phyloP scores from a whole-genome alignment of 1,140 invertebrate genomes.

The Drosophila asahinai region DNA sequence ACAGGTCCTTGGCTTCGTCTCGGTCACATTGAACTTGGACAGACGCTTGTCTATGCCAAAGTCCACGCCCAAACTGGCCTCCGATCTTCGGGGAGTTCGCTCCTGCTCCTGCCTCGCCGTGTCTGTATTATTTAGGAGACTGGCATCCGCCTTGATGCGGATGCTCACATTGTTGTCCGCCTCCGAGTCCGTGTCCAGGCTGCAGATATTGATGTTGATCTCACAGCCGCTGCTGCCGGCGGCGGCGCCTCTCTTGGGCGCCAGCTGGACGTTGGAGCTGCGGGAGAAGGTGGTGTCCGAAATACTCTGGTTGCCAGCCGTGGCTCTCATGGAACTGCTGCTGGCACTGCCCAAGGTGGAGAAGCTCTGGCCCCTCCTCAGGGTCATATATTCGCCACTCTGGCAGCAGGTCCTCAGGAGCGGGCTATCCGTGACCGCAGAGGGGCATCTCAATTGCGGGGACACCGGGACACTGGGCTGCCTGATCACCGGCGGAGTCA shows the following conservation, averaged over 20 bases:
- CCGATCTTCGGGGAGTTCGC: not conserved
- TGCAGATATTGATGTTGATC: slow-evolving; percentile 73
- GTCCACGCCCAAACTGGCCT: not conserved
- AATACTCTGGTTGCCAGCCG: not conserved
- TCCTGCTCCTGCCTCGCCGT: not conserved
- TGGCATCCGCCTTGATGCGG: slow-evolving; percentile 60
- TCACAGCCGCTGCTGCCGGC: slow-evolving; percentile 52
- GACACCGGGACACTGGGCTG: slow-evolving; percentile 21
- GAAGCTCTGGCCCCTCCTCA: slow-evolving; percentile 30
- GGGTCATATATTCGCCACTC: slow-evolving; percentile 25
- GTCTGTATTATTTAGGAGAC: slow-evolving; percentile 53
- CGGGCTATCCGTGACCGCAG: slow-evolving; percentile 23
- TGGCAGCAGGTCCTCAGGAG: slow-evolving; percentile 47
- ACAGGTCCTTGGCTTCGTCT: slow-evolving; percentile 10
- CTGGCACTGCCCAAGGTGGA: slow-evolving; percentile 6
- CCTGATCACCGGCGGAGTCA: not conserved
- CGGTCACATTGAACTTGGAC: slow-evolving; percentile 58
- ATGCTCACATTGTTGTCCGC: slow-evolving; percentile 59
- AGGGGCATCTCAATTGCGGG: slow-evolving; percentile 1
- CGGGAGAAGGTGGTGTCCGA: slow-evolving; percentile 10
- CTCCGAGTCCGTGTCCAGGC: slow-evolving; percentile 24
- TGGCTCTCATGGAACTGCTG: not conserved
- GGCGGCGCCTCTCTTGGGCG: slow-evolving; percentile 17
- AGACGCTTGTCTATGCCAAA: slow-evolving; percentile 67
- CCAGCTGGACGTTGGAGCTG: slow-evolving; percentile 13